These are phyloP conservation scores for Melanotaenia trifasciata DNA, from an alignment of 2,797 vertebrate genomes.

Conservation along the genomic window DNA sequence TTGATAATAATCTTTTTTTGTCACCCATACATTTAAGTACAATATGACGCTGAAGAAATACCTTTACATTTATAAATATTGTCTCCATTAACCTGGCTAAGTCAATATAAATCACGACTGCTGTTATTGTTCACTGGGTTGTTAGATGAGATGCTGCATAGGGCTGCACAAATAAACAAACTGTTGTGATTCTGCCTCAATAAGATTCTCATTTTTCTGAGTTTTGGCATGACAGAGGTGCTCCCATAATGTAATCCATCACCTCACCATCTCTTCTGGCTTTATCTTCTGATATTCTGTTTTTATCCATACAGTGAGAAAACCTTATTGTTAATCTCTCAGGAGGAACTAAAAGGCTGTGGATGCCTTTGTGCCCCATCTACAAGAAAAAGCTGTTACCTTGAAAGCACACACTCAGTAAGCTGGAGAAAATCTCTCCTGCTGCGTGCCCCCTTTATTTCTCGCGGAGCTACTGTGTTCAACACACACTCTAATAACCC, in stretches of 20 bases:
- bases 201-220: neutral
- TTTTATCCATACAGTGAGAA: conserved; percentile 43
- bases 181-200: neutral
- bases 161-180: neutral
- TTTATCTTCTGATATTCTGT: conserved; percentile 16
- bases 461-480: conserved; percentile 57
- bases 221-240: neutral
- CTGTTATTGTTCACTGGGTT: neutral
- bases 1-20: neutral
- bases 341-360: conserved; percentile 23
- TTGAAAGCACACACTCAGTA: conserved; percentile 53
- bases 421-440: conserved; percentile 45
- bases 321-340: conserved; percentile 53
- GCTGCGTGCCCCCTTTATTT: conserved; percentile 58
- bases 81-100: neutral
- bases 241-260: conserved; percentile 17
- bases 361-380: conserved; percentile 6
- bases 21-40: neutral
- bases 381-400: conserved; percentile 50
- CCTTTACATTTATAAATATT: neutral
- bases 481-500: conserved; percentile 54
- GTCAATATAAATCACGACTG: neutral
- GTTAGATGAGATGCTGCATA: neutral
- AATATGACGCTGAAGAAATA: neutral
- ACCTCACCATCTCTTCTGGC: conserved; percentile 34